Conservation (phyloP, 2,113 vertebrate genomes). For the Oryzias curvinotus region DNA sequence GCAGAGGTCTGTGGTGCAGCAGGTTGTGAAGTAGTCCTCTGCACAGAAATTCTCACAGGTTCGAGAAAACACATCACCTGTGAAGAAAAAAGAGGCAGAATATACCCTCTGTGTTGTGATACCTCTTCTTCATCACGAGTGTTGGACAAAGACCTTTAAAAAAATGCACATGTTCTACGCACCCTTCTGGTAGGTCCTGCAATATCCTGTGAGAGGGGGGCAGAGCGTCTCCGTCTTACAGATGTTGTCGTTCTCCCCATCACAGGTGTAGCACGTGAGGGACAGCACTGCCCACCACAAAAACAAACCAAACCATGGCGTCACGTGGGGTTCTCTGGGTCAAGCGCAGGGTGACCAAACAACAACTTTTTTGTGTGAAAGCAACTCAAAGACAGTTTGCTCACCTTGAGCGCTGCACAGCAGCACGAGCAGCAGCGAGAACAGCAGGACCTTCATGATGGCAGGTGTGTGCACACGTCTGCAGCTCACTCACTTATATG, state of each 20-base stretch:
- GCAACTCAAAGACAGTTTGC: background rate
- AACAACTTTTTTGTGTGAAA: background rate
- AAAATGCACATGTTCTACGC: background rate
- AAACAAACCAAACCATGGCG: background rate
- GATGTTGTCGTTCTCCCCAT: accelerated
- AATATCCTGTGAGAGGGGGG: slow-evolving; percentile 3
- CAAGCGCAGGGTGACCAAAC: background rate
- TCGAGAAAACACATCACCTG: slow-evolving; percentile 2
- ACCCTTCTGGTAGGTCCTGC: slow-evolving; percentile 35
- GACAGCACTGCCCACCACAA: slow-evolving; percentile 54
- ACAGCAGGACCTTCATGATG: slow-evolving; percentile 70
- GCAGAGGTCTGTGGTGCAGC: slow-evolving; percentile 53
- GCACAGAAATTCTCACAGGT: slow-evolving; percentile 51
- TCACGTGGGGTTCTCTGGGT: background rate
- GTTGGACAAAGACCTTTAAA: no score
- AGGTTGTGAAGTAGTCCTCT: slow-evolving; percentile 10
- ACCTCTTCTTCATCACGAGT: no score
- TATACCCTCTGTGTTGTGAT: background rate
- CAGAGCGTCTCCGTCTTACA: slow-evolving; percentile 44
- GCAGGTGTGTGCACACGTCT: slow-evolving; percentile 20
- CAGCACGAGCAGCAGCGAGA: slow-evolving; percentile 48
- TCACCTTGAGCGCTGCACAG: slow-evolving; percentile 66
- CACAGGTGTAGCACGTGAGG: slow-evolving; percentile 58
- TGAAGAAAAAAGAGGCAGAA: slow-evolving; percentile 2
- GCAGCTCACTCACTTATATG: slow-evolving; percentile 29